These are phyloP conservation scores for Pachydiplax longipennis DNA, from an alignment of 2,888 invertebrate genomes.

Conservation along the genomic window DNA sequence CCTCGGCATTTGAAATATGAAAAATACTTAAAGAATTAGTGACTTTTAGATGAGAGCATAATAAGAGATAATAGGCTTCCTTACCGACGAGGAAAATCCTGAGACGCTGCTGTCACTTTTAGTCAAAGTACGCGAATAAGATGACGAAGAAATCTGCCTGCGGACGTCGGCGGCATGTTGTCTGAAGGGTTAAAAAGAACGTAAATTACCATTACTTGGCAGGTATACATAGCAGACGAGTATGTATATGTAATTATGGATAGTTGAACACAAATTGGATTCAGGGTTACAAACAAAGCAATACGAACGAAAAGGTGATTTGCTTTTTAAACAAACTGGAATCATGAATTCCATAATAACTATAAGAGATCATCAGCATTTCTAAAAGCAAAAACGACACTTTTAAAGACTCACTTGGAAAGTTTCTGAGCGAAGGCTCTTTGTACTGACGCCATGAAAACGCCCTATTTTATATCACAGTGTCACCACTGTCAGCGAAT, in stretches of 20 bases:
- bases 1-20: too few species aligned
- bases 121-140: conserved; percentile 60
- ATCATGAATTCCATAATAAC: too few species aligned
- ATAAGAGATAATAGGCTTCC: not conserved
- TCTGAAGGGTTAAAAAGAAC: conserved; percentile 59
- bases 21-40: too few species aligned
- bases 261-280: conserved; percentile 11
- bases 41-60: too few species aligned
- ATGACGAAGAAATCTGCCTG: conserved; percentile 70
- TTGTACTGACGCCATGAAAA: conserved; percentile 68
- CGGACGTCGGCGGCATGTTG: conserved; percentile 80
- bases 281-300: conserved; percentile 60
- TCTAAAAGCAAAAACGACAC: not conserved
- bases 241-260: not conserved
- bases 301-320: not conserved
- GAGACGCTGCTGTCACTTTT: conserved; percentile 71
- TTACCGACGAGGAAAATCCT: conserved; percentile 74
- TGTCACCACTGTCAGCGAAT: not conserved
- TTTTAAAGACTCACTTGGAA: conserved; percentile 64
- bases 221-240: not conserved
- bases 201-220: not conserved
- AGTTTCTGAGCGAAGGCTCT: conserved; percentile 77
- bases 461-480: not conserved
- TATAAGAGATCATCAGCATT: too few species aligned
- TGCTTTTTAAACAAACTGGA: too few species aligned